These are phyloP conservation scores for Gortyna flavago DNA, from an alignment of 2,888 invertebrate species.

Conservation along the genomic window DNA sequence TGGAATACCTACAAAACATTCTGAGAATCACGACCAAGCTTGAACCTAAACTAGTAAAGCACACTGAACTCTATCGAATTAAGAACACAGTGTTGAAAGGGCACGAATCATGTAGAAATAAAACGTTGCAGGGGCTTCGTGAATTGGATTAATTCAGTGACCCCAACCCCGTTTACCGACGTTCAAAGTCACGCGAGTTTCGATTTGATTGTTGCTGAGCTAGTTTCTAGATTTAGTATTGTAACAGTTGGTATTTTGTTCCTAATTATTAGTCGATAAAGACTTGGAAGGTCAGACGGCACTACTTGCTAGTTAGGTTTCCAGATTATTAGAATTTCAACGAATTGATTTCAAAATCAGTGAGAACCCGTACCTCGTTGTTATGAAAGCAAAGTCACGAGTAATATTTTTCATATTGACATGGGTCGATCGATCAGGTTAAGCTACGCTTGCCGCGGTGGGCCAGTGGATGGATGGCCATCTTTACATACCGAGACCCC, in stretches of 20 bases:
- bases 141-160: slow-evolving; percentile 78
- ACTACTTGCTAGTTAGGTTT: slow-evolving; percentile 12
- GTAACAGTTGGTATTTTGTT: slow-evolving; percentile 19
- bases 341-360: neutral
- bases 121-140: slow-evolving; percentile 75
- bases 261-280: slow-evolving; percentile 28
- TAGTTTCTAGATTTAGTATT: slow-evolving; percentile 30
- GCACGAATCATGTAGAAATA: slow-evolving; percentile 62
- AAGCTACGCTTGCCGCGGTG: too few species aligned
- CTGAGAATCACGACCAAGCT: slow-evolving; percentile 42
- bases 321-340: slow-evolving; percentile 4
- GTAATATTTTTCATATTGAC: neutral
- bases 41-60: slow-evolving; percentile 50
- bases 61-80: slow-evolving; percentile 61
- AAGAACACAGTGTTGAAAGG: slow-evolving; percentile 59
- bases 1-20: slow-evolving; percentile 37
- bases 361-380: neutral
- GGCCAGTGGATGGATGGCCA: too few species aligned
- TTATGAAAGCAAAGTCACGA: neutral
- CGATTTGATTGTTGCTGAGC: slow-evolving; percentile 59
- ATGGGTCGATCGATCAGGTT: too few species aligned
- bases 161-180: slow-evolving; percentile 78
- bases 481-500: too few species aligned
- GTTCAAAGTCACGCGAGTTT: slow-evolving; percentile 76
- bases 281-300: slow-evolving; percentile 23